Base-by-base conservation (phyloP, 2,797 vertebrate genomes). In the Myiothlypis chrysogaster region DNA sequence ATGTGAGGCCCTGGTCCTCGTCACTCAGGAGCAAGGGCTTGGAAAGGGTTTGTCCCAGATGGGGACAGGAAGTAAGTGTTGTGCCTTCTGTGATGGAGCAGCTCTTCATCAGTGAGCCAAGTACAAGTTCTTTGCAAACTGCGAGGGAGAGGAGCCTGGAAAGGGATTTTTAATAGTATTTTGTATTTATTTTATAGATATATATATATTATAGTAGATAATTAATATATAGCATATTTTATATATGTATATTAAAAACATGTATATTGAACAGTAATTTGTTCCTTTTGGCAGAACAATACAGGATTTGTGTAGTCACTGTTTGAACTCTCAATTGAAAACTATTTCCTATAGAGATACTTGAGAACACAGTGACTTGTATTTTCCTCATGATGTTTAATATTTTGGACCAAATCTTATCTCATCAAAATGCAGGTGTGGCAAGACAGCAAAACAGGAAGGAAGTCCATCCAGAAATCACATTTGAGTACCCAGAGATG, bases 1-100 rank as follows among this genome's bases (percentile, higher is more conserved):
- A 3, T 0, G 0, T 41, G 50, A 37, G 21, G 53, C 23, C 53
- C 12, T 61, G 55, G 30, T 50, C 24, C 20, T 18, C 43, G 56
- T 55, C 10, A 5, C 25, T 32, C 37, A 39, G 52, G 37, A 85
- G 24, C 37, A n/a, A 53, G 22, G 34, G 30, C 65, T 75, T 41
- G 53, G 34, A 35, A 77, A 37, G 49, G n/a, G 19, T 30, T 80
- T 63, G 21, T 60, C 41, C 55, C 34, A 10, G 8, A 2, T 8
- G 13, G n/a, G 15, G 8, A 11, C 21, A 49, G 32, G 13, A 41
- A n/a, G 7, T 37, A 10, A 15, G 7, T 19, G 25, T 60, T 37
- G 57, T 71, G 30, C 24, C n/a, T 65, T 50, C 32, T 49, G 32
- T 46, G 76, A 4, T 53, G 44, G 49, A 20, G 19, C 32, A 78